phyloP scores from a whole-genome alignment of 2,888 invertebrate genomes.

The Periphyllus acericola region DNA sequence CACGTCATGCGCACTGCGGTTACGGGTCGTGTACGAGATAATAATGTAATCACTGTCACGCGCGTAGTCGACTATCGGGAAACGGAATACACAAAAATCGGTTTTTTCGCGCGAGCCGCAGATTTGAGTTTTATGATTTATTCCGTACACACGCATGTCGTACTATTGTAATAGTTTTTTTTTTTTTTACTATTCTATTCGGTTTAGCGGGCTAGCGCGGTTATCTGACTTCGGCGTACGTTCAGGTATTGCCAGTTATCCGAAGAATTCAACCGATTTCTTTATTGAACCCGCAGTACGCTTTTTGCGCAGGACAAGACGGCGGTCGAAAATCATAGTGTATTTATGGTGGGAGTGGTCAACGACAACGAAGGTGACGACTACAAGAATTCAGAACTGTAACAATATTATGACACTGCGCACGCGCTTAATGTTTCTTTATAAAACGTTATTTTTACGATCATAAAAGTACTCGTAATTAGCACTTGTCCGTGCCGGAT shows the following conservation, averaged over 20 bases:
- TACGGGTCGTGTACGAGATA: neutral
- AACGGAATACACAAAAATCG: neutral
- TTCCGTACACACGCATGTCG: no score
- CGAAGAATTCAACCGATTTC: conserved; percentile 28
- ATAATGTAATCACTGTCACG: neutral
- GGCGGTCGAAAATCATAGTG: neutral
- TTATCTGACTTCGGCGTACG: neutral
- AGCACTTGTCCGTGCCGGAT: no score
- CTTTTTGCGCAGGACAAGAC: neutral
- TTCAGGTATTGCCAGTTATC: conserved; percentile 15
- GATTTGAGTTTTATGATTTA: neutral
- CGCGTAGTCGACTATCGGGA: neutral
- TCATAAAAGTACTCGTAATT: no score
- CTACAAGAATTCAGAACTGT: neutral
- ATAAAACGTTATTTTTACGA: no score
- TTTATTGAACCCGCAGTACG: neutral
- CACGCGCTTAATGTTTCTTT: neutral
- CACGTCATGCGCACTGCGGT: neutral
- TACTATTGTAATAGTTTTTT: no score
- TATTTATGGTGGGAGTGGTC: neutral
- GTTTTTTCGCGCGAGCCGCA: neutral
- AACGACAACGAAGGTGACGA: neutral
- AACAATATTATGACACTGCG: neutral
- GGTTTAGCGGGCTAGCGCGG: neutral
- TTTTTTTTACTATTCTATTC: no score